phyloP scores from a whole-genome alignment of 2,113 vertebrate species.

The Perca schrenkii region DNA sequence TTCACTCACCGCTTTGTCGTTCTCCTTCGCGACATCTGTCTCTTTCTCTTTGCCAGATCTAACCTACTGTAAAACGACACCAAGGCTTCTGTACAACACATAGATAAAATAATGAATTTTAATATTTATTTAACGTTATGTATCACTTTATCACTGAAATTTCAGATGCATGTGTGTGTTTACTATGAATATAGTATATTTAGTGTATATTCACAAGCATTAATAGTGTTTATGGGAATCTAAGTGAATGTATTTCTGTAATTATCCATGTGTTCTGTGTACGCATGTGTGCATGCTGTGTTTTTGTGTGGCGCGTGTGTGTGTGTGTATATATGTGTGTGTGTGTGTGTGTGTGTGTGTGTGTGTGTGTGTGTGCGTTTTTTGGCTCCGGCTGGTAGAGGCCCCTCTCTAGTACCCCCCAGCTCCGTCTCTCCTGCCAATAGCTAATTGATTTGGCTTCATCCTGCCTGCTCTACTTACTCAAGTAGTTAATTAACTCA shows the following conservation, averaged over 20 bases:
- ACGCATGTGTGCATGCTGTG: not conserved
- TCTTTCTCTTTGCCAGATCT: not conserved
- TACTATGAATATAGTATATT: not conserved
- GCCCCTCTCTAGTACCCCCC: constrained; percentile 40
- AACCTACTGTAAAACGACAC: not conserved
- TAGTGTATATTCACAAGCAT: not conserved
- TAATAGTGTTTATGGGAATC: not conserved
- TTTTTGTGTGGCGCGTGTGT: not conserved
- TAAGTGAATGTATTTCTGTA: not conserved
- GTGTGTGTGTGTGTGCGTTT: constrained; percentile 24
- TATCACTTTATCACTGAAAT: not conserved
- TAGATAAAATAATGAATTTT: not conserved
- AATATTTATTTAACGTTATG: not conserved
- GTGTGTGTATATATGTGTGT: no score
- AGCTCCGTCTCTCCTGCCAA: constrained; percentile 68
- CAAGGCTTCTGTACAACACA: not conserved
- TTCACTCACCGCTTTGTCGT: not conserved
- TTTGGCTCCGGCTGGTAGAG: constrained; percentile 44
- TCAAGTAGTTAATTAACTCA: constrained; percentile 78
- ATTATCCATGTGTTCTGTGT: not conserved
- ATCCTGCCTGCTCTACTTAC: constrained; percentile 71
- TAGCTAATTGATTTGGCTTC: constrained; percentile 80
- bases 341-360: not conserved
- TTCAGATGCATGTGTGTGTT: not conserved
- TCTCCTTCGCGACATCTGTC: constrained; percentile 15